A percentile compares a stretch with the other conserved stretches of the same genome.
Conservation (phyloP, 1,140 invertebrate genomes). For the Camponotus vicinus region DNA sequence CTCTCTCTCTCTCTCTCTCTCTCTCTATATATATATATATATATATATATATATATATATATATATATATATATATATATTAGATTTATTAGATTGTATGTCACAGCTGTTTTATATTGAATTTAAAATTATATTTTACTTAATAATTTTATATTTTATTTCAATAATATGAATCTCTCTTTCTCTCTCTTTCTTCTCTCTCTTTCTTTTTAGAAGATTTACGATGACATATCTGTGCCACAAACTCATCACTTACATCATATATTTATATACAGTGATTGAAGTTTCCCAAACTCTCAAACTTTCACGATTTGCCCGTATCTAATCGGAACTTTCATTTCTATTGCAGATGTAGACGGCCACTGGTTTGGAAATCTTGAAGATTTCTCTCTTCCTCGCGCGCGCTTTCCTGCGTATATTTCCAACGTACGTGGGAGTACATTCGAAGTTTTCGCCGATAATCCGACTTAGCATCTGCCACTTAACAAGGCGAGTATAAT, state of each 20-base stretch:
- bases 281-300: constrained; percentile 29
- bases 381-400: constrained; percentile 44
- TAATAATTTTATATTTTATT: not conserved
- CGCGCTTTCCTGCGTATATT: constrained; percentile 64
- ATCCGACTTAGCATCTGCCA: constrained; percentile 71
- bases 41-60: no score
- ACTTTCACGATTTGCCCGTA: constrained; percentile 47
- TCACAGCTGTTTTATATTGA: not conserved
- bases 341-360: constrained; percentile 14
- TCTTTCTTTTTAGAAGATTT: not conserved
- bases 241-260: constrained; percentile 11
- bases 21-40: no score
- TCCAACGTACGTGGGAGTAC: constrained; percentile 53
- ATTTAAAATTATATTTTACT: not conserved
- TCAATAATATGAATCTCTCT: not conserved
- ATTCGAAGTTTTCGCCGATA: constrained; percentile 66
- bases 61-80: no score
- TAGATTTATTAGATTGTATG: not conserved
- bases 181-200: not conserved
- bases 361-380: constrained; percentile 35
- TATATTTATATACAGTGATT: not conserved
- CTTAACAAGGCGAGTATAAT: constrained; percentile 64
- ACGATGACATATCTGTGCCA: not conserved
- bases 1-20: no score
- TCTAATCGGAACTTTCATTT: constrained; percentile 62